Conservation (phyloP, 2,797 vertebrate genomes). For the Pterois miles region DNA sequence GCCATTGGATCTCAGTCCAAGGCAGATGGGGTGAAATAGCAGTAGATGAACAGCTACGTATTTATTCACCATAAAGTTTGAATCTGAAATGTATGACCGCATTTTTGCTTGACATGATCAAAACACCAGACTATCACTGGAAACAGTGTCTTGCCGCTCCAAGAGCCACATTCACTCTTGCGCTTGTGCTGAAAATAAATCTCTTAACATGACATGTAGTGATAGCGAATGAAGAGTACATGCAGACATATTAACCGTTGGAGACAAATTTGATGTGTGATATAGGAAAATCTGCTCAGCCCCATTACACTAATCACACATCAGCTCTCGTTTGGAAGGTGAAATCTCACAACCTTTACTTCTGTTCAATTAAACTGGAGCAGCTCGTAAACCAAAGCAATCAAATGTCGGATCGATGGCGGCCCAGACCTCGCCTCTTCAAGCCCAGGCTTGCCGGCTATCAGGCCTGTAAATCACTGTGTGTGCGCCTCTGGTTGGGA, state of each 20-base stretch:
- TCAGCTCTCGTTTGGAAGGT: constrained; percentile 37
- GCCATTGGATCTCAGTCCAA: constrained; percentile 44
- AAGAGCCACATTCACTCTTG: background rate
- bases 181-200: constrained; percentile 4
- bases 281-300: constrained; percentile 17
- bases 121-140: background rate
- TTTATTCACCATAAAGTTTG: constrained; percentile 46
- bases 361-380: constrained; percentile 55
- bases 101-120: constrained; percentile 12
- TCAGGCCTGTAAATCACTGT: constrained; percentile 29
- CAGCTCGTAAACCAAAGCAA: constrained; percentile 48
- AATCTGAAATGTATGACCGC: constrained; percentile 37
- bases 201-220: background rate
- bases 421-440: background rate
- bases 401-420: constrained; percentile 44
- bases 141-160: background rate
- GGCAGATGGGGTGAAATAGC: constrained; percentile 46
- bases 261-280: constrained; percentile 35
- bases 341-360: constrained; percentile 46
- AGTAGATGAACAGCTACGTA: constrained; percentile 52
- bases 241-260: background rate
- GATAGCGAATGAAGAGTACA: constrained; percentile 5
- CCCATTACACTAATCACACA: constrained; percentile 61
- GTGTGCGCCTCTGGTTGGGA: constrained; percentile 12
- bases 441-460: background rate